Base-by-base conservation (phyloP, 2,113 vertebrate species). In the Mugil cephalus region DNA sequence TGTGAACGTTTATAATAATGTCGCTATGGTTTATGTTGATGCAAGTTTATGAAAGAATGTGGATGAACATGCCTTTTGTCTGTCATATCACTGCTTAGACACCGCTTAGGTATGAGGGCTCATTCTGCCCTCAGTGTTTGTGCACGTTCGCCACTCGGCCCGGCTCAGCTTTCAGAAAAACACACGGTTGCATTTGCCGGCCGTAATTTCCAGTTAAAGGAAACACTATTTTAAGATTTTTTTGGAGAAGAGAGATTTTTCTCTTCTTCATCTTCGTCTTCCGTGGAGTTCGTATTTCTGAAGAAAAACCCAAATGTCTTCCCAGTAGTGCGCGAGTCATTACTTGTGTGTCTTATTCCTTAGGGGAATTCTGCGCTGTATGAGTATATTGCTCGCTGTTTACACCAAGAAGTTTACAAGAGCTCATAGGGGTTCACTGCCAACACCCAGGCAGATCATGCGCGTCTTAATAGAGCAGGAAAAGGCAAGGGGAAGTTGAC, bases 401-500 rank as follows among this genome's bases (percentile, higher is more conserved):
- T 88, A 83, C 69, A 64, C 52, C 70, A 63, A 66, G 46, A 81
- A 8, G 74, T 83, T 88, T 81, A 87, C 81, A 70, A 67, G 64
- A 81, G 80, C 55, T 80, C 62, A 63, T 69, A 51, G 68, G 68
- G 71, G 79, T 83, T 68, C 72, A 42, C 73, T 77, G 86, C 83
- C 77, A 87, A 86, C 79, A 83, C 68, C 78, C 69, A 61, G 75
- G 72, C 82, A 79, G 77, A 83, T 85, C 86, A 68, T 78, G 76
- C n/a, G 1, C 69, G 61, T 75, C 69, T 69, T 74, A 86, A 76
- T 69, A 69, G 84, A 83, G 78, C 82, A 88, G 85, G 85, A 90
- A 90, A 68, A 77, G 76, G 75, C 65, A 0, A 77, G 53, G 52
- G 87, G 89, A 89, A 88, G 85, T 79, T 62, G 79, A 81, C 79